A percentile compares a stretch with the other conserved stretches of the same genome.
Evolutionary conservation across 1,140 invertebrate species (phyloP).

Genomic region (Drosophila varians): DNA sequence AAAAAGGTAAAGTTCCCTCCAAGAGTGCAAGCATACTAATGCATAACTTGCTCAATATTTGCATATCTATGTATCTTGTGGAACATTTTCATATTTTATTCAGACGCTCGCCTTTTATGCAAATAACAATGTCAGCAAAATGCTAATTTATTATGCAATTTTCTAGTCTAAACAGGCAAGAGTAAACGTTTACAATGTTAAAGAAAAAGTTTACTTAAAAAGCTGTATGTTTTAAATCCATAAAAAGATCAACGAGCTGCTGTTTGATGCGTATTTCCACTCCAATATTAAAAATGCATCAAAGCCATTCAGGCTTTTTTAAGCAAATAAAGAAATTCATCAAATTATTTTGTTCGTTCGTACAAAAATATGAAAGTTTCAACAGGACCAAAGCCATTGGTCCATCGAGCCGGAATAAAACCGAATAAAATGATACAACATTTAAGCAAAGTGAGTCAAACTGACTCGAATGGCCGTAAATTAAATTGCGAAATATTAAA

Average conservation of each 20-base stretch:
- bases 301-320: constrained; percentile 22
- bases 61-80: too few species aligned
- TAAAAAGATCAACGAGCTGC: background rate
- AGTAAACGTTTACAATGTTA: background rate
- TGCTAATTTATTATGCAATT: background rate
- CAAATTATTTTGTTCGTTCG: constrained; percentile 9
- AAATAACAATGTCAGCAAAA: background rate
- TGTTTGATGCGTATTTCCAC: background rate
- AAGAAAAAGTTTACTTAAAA: background rate
- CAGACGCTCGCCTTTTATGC: background rate
- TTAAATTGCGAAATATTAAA: constrained; percentile 71
- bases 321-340: constrained; percentile 30
- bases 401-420: constrained; percentile 19
- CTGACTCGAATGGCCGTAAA: constrained; percentile 53
- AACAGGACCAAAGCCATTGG: constrained; percentile 3
- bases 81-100: background rate
- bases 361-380: constrained; percentile 10
- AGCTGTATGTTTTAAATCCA: background rate
- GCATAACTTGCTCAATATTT: background rate
- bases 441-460: constrained; percentile 26
- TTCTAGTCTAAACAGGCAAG: background rate
- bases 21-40: background rate
- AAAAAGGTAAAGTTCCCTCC: background rate
- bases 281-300: constrained; percentile 34
- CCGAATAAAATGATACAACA: constrained; percentile 23